Base-by-base conservation (phyloP, 2,797 vertebrate genomes). In the Notolabrus celidotus region DNA sequence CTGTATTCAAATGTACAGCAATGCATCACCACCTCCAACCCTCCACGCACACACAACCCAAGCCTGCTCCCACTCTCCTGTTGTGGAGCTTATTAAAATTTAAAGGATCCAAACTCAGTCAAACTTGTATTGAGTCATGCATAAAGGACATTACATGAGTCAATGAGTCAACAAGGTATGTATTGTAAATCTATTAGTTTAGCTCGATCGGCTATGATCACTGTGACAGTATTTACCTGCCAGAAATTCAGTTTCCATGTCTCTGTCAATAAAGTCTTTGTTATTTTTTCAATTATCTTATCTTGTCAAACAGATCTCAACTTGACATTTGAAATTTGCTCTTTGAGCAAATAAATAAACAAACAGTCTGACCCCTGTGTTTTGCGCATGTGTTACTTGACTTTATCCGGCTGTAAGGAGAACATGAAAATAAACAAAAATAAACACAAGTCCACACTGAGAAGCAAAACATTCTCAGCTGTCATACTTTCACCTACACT, bases 401-500 rank as follows among this genome's bases (percentile, higher is more conserved):
- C 11, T 29, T 2, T 36, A 49, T 22, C n/a, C 36, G 64, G 39
- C 49, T 23, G 1, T 12, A 31, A 31, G 5, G 20, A 43, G 16
- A n/a, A 10, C 3, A 16, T 65, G 20, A 50, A 61, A 47, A 20
- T 3, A 77, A 64, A 54, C 9, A 47, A 41, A 77, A 64, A 54
- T 9, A 47, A 41, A 43, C 45, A 52, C 34, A 55, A 1, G 0
- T 31, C 42, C 16, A 49, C 23, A 31, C 14, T 4, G 7, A 67
- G 38, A 65, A 62, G 23, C 59, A 65, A 68, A 65, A 59, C 45
- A 47, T 68, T 25, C 31, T 49, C 22, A 41, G 56, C 67, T 46
- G 52, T 82, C 58, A 46, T 59, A 71, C 46, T 65, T 77, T 80
- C 66, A 75, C 62, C 53, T 46, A 59, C 50, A 65, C 65, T 23